These are phyloP conservation scores for Habroteleia sp. DNA, from an alignment of 2,888 invertebrate species.

Conservation along the genomic window DNA sequence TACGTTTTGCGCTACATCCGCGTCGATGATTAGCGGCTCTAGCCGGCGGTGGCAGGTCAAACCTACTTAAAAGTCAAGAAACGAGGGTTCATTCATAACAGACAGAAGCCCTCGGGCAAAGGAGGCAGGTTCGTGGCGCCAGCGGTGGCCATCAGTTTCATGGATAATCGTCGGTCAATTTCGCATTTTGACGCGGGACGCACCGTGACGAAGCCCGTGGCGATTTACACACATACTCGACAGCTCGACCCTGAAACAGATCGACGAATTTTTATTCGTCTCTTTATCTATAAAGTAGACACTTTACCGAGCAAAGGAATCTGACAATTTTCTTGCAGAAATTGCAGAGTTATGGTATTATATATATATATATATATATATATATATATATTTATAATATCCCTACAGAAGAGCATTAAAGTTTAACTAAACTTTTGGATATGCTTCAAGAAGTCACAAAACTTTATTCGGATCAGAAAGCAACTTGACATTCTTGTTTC, in stretches of 20 bases:
- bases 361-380: too few relatives aligned
- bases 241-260: constrained; percentile 43
- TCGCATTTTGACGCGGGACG: constrained; percentile 76
- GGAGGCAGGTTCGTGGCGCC: constrained; percentile 71
- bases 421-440: constrained; percentile 15
- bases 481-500: constrained; percentile 30
- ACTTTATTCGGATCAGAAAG: constrained; percentile 27
- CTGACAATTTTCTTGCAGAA: constrained; percentile 25
- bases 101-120: constrained; percentile 67
- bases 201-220: constrained; percentile 63
- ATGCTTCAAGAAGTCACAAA: constrained; percentile 25
- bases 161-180: constrained; percentile 78
- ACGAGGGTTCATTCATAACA: constrained; percentile 73
- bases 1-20: constrained; percentile 43
- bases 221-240: constrained; percentile 55
- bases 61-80: constrained; percentile 61
- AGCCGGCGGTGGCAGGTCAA: constrained; percentile 57
- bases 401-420: background rate
- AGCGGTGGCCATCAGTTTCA: constrained; percentile 78
- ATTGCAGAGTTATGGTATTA: too few relatives aligned
- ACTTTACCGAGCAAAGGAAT: constrained; percentile 26
- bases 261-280: constrained; percentile 28
- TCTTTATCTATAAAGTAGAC: constrained; percentile 1
- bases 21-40: constrained; percentile 55
- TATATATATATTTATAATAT: too few relatives aligned